Percentiles rank a stretch among this genome's conserved stretches.
phyloP scores from a whole-genome alignment of 1,140 invertebrate genomes.

The Mamestra configurata region DNA sequence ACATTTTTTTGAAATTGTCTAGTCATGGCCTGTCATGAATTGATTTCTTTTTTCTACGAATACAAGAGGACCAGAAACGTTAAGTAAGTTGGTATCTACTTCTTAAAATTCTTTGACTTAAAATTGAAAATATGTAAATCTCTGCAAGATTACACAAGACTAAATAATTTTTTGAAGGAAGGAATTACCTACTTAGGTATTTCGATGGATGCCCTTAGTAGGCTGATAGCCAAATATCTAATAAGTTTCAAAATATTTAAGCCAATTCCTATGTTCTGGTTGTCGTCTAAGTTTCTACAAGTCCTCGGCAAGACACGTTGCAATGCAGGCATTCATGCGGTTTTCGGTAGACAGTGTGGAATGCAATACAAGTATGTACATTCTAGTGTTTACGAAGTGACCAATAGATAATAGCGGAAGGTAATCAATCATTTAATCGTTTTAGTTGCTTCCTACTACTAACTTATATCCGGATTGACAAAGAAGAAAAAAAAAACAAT shows the following conservation, averaged over 20 bases:
- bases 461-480: background rate
- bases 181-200: too few species aligned
- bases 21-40: background rate
- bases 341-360: background rate
- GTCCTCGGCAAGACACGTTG: background rate
- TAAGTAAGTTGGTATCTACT: too few species aligned
- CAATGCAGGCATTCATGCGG: constrained; percentile 4
- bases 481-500: background rate
- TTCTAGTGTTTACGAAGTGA: background rate
- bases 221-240: background rate
- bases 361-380: background rate
- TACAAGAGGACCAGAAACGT: too few species aligned
- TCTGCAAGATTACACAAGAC: too few species aligned
- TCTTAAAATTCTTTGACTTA: too few species aligned
- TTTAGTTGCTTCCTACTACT: too few species aligned
- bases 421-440: background rate
- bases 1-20: background rate
- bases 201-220: too few species aligned
- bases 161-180: too few species aligned
- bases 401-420: background rate
- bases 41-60: too few species aligned
- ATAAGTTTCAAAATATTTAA: background rate
- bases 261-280: background rate
- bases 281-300: background rate
- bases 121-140: too few species aligned